Evolutionary conservation across 2,888 invertebrate species (phyloP).

Genomic region (Ochropleura plecta): DNA sequence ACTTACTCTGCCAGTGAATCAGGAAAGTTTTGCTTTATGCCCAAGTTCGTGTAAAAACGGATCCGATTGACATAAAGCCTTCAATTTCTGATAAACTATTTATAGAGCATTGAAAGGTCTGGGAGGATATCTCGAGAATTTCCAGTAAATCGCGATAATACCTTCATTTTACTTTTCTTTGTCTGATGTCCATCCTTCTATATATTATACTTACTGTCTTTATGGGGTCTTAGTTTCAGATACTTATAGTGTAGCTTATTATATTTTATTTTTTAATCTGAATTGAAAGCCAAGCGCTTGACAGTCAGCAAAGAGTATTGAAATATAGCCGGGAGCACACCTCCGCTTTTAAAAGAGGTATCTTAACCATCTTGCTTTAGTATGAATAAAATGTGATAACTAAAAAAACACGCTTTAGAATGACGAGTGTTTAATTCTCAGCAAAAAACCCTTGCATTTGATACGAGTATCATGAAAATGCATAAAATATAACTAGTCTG

Average conservation of each 20-base stretch:
- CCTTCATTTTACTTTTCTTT: conserved; percentile 34
- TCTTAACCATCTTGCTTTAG: neutral
- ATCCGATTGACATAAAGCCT: conserved; percentile 38
- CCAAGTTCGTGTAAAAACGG: conserved; percentile 32
- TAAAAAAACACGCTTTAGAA: no score
- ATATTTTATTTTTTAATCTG: neutral
- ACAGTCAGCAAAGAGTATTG: neutral
- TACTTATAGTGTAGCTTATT: neutral
- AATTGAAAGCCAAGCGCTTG: neutral
- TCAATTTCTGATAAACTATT: conserved; percentile 42
- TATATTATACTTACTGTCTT: neutral
- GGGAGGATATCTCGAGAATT: conserved; percentile 25
- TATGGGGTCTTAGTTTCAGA: neutral
- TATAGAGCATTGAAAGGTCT: conserved; percentile 39
- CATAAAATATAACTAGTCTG: no score
- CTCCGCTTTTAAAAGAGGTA: neutral
- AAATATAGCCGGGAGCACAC: conserved; percentile 16
- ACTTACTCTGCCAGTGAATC: conserved; percentile 26
- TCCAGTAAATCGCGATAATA: conserved; percentile 24
- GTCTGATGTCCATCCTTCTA: neutral
- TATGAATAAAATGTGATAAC: neutral
- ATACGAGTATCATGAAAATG: no score
- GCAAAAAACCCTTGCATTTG: no score
- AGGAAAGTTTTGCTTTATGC: conserved; percentile 37
- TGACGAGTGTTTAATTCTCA: no score